These are phyloP conservation scores for Agrochola macilenta DNA, from an alignment of 2,888 invertebrate species.

Conservation along the genomic window DNA sequence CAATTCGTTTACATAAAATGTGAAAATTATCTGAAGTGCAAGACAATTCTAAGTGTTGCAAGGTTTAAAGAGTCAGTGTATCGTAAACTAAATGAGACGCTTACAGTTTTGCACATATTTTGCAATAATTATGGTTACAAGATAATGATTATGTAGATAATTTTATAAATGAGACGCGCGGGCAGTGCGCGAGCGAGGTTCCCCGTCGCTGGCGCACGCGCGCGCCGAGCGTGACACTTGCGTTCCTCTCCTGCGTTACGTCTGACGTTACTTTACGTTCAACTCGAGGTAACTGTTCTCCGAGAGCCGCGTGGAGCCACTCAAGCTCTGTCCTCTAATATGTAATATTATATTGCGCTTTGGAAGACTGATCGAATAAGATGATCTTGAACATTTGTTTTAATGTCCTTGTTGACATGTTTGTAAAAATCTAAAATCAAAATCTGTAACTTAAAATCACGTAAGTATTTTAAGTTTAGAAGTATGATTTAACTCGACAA, in stretches of 20 bases:
- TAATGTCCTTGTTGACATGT: conserved; percentile 66
- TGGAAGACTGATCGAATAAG: conserved; percentile 80
- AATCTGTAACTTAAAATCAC: conserved; percentile 62
- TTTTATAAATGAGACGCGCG: conserved; percentile 77
- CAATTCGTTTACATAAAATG: conserved; percentile 83
- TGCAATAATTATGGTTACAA: conserved; percentile 87
- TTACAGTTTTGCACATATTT: conserved; percentile 90
- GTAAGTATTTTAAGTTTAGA: conserved; percentile 65
- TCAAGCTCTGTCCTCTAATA: conserved; percentile 72
- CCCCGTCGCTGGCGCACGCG: conserved; percentile 76
- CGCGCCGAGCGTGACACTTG: conserved; percentile 56
- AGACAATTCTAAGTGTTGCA: conserved; percentile 86
- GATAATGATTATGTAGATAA: conserved; percentile 85
- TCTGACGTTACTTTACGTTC: conserved; percentile 63
- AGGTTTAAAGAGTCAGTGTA: conserved; percentile 87
- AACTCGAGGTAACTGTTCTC: conserved; percentile 57
- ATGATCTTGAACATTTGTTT: conserved; percentile 70
- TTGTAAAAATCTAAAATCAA: conserved; percentile 64
- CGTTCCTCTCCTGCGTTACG: conserved; percentile 64
- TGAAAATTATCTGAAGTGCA: conserved; percentile 82
- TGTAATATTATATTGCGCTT: conserved; percentile 78
- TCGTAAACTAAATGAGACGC: conserved; percentile 87
- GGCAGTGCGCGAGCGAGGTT: conserved; percentile 78
- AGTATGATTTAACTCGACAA: conserved; percentile 68
- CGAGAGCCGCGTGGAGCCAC: conserved; percentile 73